Evolutionary conservation across 1,140 invertebrate genomes (phyloP), one percentile per base, ranked within the genome.

Genomic region (Rhizoglyphus robini): DNA sequence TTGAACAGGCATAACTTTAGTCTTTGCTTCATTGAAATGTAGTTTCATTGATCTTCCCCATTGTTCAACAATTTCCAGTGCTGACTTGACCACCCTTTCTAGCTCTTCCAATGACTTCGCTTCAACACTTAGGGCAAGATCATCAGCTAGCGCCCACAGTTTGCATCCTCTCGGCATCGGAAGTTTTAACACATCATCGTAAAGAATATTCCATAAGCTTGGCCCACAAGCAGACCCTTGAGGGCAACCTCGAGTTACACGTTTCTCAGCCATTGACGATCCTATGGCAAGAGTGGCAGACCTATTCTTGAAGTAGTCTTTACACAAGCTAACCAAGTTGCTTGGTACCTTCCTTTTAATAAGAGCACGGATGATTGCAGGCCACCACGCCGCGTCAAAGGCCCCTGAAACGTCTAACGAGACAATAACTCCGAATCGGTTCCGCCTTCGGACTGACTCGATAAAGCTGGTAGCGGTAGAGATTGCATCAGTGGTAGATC

Each of bases 101-200:
- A 2, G 20, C 8, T 18, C 29, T 18, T 64, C 57, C 2, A 65
- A n/a, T 2, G 13, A 20, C 20, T 20, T 8, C 3, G 18, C 13
- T 30, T 15, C 18, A 23, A 20, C 20, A 11, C 3, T 65, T n/a
- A 65, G 20, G 27, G 66, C 11, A 5, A 25, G 5, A 32, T 65
- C 63, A 25, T 65, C 63, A 4, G 63, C 63, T 67, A 67, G 66
- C 8, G 63, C 63, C n/a, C 23, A 20, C 4, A 65, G 11, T 20
- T 67, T 13, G 30, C 63, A 65, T 4, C 25, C 30, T 5, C 4
- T 11, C 13, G 63, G 63, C n/a, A 65, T 63, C 8, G 13, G 4
- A 29, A 27, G 5, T 64, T 65, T n/a, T 5, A 67, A 11, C 8
- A 41, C 8, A 41, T 41, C 18, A 41, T 18, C 18, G 18, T 41